Evolutionary conservation across 2,797 vertebrate genomes (phyloP), one percentile per base, ranked within the genome.

Genomic region (Decapterus maruadsi): DNA sequence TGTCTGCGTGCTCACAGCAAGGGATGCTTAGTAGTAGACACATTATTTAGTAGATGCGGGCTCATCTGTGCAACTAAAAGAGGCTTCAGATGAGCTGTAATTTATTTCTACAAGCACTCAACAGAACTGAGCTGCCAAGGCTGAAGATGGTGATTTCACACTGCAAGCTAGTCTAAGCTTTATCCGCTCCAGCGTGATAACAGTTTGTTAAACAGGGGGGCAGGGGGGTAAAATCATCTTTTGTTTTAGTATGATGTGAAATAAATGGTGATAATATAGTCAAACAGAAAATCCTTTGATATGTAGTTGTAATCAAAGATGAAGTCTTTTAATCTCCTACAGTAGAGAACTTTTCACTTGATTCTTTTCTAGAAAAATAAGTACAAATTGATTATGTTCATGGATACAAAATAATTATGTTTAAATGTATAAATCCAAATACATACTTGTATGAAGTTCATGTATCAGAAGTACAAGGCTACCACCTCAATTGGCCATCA

Each of bases 381-480:
- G 90, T 95, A 94, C 73, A 95, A 95, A 94, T 95, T 91, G 90
- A 93, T 93, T 89, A 94, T 93, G 94, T 86, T 88, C 75, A 91
- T 94, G 93, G 90, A 90, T 94, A 95, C 61, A 95, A 95, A 95
- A 94, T 93, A 94, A 94, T 76, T 88, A 88, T 91, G 89, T 91
- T 88, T 78, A 82, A 90, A 92, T 91, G 88, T 93, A 91, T 88
- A 93, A 94, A 92, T 92, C 85, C 80, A 87, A 80, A 82, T 78
- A 75, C 85, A 88, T 82, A 81, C 87, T 87, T 82, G 68, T 84
- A 88, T 83, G 61, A 89, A 46, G 71, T 86, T 85, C 68, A 72
- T 67, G 76, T 70, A 80, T 90, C 65, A 77, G 72, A 62, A 85
- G 85, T 69, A 83, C 81, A 58, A 81, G 82, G 84, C 86, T 84